phyloP scores from a whole-genome alignment of 1,140 invertebrate genomes.

The Drosophila elegans region DNA sequence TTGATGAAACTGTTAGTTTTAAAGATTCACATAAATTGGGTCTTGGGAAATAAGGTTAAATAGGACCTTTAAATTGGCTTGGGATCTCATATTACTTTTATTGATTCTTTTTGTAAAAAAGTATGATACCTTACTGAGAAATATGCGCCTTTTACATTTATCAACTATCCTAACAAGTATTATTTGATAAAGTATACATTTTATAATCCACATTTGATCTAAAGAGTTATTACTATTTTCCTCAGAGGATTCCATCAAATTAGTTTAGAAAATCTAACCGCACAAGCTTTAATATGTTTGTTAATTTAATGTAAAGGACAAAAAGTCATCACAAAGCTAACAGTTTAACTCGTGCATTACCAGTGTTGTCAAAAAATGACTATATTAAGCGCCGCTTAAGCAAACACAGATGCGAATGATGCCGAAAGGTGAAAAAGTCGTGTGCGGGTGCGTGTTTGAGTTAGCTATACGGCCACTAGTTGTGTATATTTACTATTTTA shows the following conservation, averaged over 20 bases:
- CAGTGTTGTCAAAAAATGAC: constrained; percentile 14
- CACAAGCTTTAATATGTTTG: not conserved
- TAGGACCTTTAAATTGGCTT: too few relatives aligned
- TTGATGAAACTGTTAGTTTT: not conserved
- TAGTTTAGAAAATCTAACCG: too few relatives aligned
- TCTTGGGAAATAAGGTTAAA: not conserved
- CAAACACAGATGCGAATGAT: constrained; percentile 11
- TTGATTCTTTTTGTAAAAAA: too few relatives aligned
- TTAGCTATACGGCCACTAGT: constrained; percentile 36
- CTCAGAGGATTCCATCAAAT: too few relatives aligned
- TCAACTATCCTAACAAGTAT: too few relatives aligned
- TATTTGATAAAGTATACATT: too few relatives aligned
- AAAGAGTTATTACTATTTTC: too few relatives aligned
- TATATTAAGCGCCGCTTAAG: constrained; percentile 1
- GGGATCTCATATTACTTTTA: too few relatives aligned
- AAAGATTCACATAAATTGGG: too few relatives aligned
- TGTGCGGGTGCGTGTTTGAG: constrained; percentile 24
- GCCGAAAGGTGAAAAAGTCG: not conserved
- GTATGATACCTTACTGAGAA: too few relatives aligned
- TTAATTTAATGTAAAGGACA: not conserved
- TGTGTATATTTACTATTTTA: constrained; percentile 41
- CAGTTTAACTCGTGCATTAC: constrained; percentile 1
- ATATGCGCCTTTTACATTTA: too few relatives aligned
- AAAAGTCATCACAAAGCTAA: not conserved
- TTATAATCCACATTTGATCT: too few relatives aligned